phyloP scores from a whole-genome alignment of 64 coral and sea anemone species.

The Pocillopora verrucosa region DNA sequence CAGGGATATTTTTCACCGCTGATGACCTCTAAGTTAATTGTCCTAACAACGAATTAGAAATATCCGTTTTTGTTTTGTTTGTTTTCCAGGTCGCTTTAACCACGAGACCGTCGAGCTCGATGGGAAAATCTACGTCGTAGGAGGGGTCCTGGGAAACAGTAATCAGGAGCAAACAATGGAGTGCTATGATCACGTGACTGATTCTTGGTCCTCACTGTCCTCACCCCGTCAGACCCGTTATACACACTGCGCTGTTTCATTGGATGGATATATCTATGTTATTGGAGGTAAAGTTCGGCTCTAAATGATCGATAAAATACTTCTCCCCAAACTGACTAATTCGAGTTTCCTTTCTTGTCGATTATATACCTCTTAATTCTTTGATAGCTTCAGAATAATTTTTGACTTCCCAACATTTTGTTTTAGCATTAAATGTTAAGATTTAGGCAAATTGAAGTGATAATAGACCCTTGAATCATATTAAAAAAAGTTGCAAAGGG shows the following conservation, averaged over 20 bases:
- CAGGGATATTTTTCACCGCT: too few relatives aligned
- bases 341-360: too few relatives aligned
- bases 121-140: constrained; percentile 72
- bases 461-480: too few relatives aligned
- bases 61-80: not conserved
- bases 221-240: constrained; percentile 67
- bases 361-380: too few relatives aligned
- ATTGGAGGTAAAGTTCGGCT: constrained; percentile 69
- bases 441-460: too few relatives aligned
- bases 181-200: constrained; percentile 63
- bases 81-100: constrained; percentile 59
- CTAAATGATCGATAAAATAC: not conserved
- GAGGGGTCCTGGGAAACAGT: constrained; percentile 58
- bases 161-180: constrained; percentile 56
- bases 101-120: constrained; percentile 68
- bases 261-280: constrained; percentile 71
- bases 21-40: too few relatives aligned
- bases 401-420: too few relatives aligned
- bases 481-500: too few relatives aligned
- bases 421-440: too few relatives aligned
- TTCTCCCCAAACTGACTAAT: too few relatives aligned
- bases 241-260: constrained; percentile 58
- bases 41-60: not conserved
- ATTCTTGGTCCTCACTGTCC: constrained; percentile 45
- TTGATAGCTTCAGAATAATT: too few relatives aligned